Evolutionary conservation across 2,113 vertebrate species (phyloP).

Genomic region (Crotalus tigris): DNA sequence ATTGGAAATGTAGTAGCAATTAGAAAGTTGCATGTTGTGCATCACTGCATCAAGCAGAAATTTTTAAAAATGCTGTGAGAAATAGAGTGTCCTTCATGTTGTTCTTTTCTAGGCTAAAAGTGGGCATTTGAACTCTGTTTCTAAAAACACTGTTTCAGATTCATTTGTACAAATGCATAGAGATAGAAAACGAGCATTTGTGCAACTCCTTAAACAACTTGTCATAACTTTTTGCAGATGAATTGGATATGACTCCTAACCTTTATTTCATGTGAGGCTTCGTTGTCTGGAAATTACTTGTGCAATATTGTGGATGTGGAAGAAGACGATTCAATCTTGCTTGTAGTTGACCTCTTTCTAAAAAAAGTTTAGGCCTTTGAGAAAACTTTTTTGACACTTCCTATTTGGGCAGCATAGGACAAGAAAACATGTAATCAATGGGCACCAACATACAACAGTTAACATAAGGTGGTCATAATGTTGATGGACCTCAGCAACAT

Average conservation of each 20-base stretch:
- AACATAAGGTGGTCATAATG: not conserved
- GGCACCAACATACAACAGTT: not conserved
- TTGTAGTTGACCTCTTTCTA: not conserved
- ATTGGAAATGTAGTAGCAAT: not conserved
- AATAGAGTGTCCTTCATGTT: not conserved
- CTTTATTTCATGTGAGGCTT: not conserved
- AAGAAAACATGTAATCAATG: not conserved
- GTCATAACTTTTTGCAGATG: not conserved
- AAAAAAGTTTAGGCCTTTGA: not conserved
- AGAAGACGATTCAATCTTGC: not conserved
- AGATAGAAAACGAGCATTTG: not conserved
- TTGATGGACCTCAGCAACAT: not conserved
- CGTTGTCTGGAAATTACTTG: not conserved
- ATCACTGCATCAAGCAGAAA: not conserved
- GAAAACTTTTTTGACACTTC: not conserved
- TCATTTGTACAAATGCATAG: not conserved
- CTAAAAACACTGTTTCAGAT: not conserved
- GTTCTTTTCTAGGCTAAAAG: not conserved
- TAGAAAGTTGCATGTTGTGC: not conserved
- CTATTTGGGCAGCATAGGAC: not conserved
- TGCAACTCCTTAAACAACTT: not conserved
- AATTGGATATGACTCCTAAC: not conserved
- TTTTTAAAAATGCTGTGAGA: not conserved
- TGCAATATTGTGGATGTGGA: not conserved
- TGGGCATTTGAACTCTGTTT: not conserved